phyloP scores from a whole-genome alignment of 2,113 vertebrate species.

The Butastur rufipennis region DNA sequence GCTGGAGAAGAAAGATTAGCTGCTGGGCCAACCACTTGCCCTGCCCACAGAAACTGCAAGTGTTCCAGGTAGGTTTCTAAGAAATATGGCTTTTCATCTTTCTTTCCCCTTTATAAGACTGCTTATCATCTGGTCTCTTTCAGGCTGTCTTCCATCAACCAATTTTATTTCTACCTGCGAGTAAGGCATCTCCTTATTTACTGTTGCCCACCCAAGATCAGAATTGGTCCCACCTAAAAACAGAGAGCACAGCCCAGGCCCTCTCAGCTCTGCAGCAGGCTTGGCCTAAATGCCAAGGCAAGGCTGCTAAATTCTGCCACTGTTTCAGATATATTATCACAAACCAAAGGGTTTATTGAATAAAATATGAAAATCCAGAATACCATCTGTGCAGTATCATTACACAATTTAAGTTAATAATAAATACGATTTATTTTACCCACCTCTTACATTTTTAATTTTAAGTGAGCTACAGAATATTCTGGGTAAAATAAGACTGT shows the following conservation, averaged over 20 bases:
- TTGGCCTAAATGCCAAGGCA: not conserved
- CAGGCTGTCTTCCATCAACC: not conserved
- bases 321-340: not conserved
- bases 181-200: not conserved
- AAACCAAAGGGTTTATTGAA: not conserved
- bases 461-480: not conserved
- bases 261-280: not conserved
- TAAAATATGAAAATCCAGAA: conserved; percentile 10
- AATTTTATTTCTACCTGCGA: not conserved
- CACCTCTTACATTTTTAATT: not conserved
- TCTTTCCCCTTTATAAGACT: not conserved
- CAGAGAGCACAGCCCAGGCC: not conserved
- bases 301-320: not conserved
- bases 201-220: not conserved
- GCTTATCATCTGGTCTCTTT: not conserved
- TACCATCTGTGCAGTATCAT: not conserved
- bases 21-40: not conserved
- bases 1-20: not conserved
- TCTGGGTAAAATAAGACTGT: not conserved
- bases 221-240: rapidly evolving
- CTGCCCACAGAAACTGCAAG: not conserved
- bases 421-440: not conserved
- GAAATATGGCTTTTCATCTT: not conserved
- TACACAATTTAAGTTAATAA: not conserved
- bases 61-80: not conserved